These are phyloP conservation scores for Drosophila atripex DNA, from an alignment of 2,888 invertebrate genomes.

Conservation along the genomic window DNA sequence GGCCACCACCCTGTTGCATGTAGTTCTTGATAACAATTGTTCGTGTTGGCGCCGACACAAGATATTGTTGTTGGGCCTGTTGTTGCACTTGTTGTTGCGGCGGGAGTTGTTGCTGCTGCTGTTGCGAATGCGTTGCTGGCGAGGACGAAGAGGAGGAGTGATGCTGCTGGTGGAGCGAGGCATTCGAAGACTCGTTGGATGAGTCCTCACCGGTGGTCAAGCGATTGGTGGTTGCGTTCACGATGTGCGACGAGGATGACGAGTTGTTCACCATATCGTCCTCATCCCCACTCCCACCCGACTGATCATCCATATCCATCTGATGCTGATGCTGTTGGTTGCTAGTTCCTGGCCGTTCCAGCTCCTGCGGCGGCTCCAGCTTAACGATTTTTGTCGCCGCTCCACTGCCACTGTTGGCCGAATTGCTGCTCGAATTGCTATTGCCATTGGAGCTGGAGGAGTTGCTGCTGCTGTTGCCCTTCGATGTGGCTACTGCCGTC, in stretches of 20 bases:
- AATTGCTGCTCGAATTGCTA: slow-evolving; percentile 37
- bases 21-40: slow-evolving; percentile 83
- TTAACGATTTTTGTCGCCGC: slow-evolving; percentile 63
- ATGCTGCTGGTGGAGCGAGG: slow-evolving; percentile 67
- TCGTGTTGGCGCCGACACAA: slow-evolving; percentile 75
- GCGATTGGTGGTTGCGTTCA: slow-evolving; percentile 68
- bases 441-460: slow-evolving; percentile 16
- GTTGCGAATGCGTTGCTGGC: slow-evolving; percentile 41
- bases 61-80: slow-evolving; percentile 44
- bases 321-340: slow-evolving; percentile 44
- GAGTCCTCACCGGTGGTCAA: slow-evolving; percentile 82
- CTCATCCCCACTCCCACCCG: slow-evolving; percentile 76
- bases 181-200: slow-evolving; percentile 81
- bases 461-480: slow-evolving; percentile 9
- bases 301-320: slow-evolving; percentile 72
- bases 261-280: slow-evolving; percentile 53
- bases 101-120: slow-evolving; percentile 41
- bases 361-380: slow-evolving; percentile 57
- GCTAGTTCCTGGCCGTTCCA: slow-evolving; percentile 44
- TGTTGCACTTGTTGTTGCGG: slow-evolving; percentile 48
- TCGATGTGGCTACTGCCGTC: slow-evolving; percentile 48
- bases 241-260: slow-evolving; percentile 58
- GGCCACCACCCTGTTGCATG: slow-evolving; percentile 74
- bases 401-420: slow-evolving; percentile 32
- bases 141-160: slow-evolving; percentile 62